Base-by-base conservation (phyloP, 2,888 invertebrate genomes). In the Vannuccia rotundouncinata region DNA sequence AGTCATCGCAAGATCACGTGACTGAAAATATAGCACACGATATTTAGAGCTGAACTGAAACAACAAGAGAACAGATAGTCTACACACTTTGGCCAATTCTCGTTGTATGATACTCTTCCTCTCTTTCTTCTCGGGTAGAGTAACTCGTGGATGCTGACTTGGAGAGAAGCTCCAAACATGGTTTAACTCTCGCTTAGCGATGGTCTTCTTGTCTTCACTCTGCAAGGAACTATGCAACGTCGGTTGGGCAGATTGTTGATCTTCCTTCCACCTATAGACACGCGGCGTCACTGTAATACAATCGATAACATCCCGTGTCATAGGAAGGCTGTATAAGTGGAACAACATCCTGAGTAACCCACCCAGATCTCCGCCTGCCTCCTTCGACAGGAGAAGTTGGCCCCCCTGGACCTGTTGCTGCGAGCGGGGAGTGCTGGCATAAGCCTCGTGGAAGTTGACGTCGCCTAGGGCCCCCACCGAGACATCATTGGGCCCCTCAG, bases 81-180 rank as follows among this genome's bases (percentile, higher is more conserved):
- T 17, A 5, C 66, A 17, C 66, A 66, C 66, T 27, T 66, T 66
- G 66, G 66, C 66, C 66, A 66, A 66, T 22, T 66, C 66, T 22
- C 66, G 10, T 27, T 66, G 66, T n/a, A 66, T 66, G 66, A 66
- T 66, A 66, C 66, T 66, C 66, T 66, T 66, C 25, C 66, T 66
- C 66, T 66, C 66, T 27, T 22, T 66, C 66, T 66, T 66, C 66
- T 66, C 66, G 22, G 66, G 66, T 22, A 66, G 66, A 2, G 17
- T 45, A 5, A 45, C 45, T 17, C 5, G 17, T 17, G 5, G 5
- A 17, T 45, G 10, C 45, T 45, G 10, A 13, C 45, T 45, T 13
- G 45, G 17, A 13, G 45, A 17, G 5, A 17, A 17, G 45, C 10
- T 45, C 45, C 45, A 45, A n/a, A n/a, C n/a, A n/a, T n/a, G n/a